These are phyloP conservation scores for Epinotia ramella DNA, from an alignment of 2,888 invertebrate genomes.

Conservation along the genomic window DNA sequence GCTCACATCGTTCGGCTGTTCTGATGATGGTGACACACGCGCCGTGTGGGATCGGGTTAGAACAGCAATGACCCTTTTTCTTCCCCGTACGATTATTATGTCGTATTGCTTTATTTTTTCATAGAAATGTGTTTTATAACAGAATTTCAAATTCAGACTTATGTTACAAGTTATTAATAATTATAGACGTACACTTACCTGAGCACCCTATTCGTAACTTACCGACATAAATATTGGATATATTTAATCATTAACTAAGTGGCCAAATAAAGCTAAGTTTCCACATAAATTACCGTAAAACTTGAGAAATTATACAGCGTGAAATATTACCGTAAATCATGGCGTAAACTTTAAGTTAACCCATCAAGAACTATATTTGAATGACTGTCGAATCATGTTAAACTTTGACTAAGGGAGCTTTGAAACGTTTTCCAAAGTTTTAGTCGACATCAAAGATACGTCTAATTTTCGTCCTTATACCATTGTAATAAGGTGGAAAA, in stretches of 20 bases:
- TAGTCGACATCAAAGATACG: too few species aligned
- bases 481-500: too few species aligned
- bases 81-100: too few species aligned
- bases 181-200: background rate
- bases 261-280: constrained; percentile 36
- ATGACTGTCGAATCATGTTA: background rate
- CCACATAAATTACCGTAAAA: constrained; percentile 31
- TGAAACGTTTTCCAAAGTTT: background rate
- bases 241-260: constrained; percentile 39
- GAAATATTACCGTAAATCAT: background rate
- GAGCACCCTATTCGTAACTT: constrained; percentile 9
- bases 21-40: too few species aligned
- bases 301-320: constrained; percentile 30
- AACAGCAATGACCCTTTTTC: too few species aligned
- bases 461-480: too few species aligned
- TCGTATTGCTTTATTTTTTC: too few species aligned
- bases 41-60: too few species aligned
- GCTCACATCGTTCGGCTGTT: too few species aligned
- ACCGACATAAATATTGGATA: constrained; percentile 37
- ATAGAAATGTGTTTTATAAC: too few species aligned
- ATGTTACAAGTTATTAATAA: too few species aligned
- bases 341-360: background rate
- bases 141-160: too few species aligned
- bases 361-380: constrained; percentile 11
- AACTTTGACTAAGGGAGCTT: constrained; percentile 9